These are phyloP conservation scores for Ferdinandea cuprea DNA, from an alignment of 2,888 invertebrate genomes.

Conservation along the genomic window DNA sequence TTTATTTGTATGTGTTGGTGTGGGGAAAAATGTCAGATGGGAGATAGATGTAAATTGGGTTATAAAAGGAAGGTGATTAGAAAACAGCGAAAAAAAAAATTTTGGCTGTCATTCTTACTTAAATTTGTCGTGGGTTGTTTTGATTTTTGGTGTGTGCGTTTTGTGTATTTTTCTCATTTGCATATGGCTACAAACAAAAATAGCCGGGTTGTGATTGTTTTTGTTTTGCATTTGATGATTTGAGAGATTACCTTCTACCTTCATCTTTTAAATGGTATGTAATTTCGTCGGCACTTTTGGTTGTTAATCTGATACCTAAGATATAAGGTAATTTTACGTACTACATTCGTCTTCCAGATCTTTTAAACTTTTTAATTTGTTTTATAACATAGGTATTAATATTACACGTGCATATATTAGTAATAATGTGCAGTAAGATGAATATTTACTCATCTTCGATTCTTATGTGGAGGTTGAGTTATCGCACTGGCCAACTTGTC, in stretches of 20 bases:
- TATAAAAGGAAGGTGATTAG: slow-evolving; percentile 33
- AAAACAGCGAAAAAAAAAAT: background rate
- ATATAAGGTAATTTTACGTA: too few species aligned
- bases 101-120: slow-evolving; percentile 41
- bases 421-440: too few species aligned
- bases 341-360: too few species aligned
- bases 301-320: too few species aligned
- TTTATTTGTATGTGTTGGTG: background rate
- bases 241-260: background rate
- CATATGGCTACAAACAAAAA: slow-evolving; percentile 31
- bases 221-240: slow-evolving; percentile 16
- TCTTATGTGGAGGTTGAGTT: too few species aligned
- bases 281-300: too few species aligned
- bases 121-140: slow-evolving; percentile 9
- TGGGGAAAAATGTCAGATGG: slow-evolving; percentile 44
- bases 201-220: slow-evolving; percentile 28
- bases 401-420: too few species aligned
- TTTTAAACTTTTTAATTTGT: too few species aligned
- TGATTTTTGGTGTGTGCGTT: background rate
- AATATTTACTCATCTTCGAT: too few species aligned
- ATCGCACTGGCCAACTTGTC: too few species aligned
- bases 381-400: too few species aligned
- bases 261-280: too few species aligned
- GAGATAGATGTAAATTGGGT: slow-evolving; percentile 48
- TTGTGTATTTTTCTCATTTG: slow-evolving; percentile 8